Conservation (phyloP, 2,888 invertebrate species). For the Dexiosoma caninum region DNA sequence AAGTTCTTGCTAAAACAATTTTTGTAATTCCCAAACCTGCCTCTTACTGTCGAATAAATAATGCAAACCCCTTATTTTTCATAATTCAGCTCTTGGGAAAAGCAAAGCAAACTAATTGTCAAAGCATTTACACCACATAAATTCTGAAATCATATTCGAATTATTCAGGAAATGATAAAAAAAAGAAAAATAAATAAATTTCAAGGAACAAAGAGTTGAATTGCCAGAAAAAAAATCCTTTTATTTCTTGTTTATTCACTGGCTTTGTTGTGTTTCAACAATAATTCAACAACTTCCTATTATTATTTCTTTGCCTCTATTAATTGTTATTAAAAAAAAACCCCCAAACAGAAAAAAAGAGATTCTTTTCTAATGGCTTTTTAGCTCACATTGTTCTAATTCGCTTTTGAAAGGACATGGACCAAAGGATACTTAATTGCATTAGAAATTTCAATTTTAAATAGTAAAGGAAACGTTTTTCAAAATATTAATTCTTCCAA, state of each 20-base stretch:
- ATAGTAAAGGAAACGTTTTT: not conserved
- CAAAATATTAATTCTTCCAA: not conserved
- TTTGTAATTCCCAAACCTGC: not conserved
- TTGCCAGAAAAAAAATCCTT: not conserved
- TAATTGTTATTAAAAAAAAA: not conserved
- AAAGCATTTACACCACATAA: slow-evolving; percentile 61
- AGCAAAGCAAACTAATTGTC: slow-evolving; percentile 48
- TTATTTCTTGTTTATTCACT: slow-evolving; percentile 8
- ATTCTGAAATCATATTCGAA: slow-evolving; percentile 57
- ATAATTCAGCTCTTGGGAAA: not conserved
- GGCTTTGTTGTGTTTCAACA: slow-evolving; percentile 28
- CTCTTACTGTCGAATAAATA: not conserved
- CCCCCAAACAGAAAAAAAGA: too few relatives aligned
- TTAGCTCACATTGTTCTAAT: slow-evolving; percentile 32
- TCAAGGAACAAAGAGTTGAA: slow-evolving; percentile 17
- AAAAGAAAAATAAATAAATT: not conserved
- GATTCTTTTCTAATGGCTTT: not conserved
- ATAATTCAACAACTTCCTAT: slow-evolving; percentile 53
- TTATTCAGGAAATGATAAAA: slow-evolving; percentile 6
- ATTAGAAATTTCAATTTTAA: not conserved
- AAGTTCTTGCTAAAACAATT: not conserved
- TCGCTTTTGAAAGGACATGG: slow-evolving; percentile 36
- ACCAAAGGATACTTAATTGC: not conserved
- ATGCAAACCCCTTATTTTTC: not conserved
- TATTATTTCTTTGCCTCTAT: not conserved